Percentiles rank a stretch among this genome's conserved stretches.
Evolutionary conservation across 2,888 invertebrate species (phyloP).

Genomic region (Macrophya alboannulata): DNA sequence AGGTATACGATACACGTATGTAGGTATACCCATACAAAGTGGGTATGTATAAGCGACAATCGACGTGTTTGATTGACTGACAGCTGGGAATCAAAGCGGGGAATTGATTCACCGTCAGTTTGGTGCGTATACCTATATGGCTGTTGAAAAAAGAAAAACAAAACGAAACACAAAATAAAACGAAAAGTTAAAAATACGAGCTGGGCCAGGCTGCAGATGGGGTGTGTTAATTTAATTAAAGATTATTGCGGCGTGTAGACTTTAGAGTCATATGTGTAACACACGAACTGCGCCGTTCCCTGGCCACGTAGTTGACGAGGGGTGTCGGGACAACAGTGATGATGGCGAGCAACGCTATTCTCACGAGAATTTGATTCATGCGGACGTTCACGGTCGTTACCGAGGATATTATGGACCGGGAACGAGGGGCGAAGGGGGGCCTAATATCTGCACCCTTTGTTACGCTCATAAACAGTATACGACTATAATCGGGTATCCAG

Average conservation of each 20-base stretch:
- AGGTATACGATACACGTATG: not conserved
- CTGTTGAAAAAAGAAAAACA: not conserved
- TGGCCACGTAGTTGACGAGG: constrained; percentile 8
- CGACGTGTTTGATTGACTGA: not conserved
- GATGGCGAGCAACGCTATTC: constrained; percentile 15
- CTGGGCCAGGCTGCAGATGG: not conserved
- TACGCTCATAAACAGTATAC: not conserved
- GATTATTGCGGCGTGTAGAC: constrained; percentile 5
- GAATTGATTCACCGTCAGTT: constrained; percentile 6
- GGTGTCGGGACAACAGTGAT: constrained; percentile 8
- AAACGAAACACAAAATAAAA: too few relatives aligned
- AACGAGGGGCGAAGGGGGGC: too few relatives aligned
- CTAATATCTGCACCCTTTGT: constrained; percentile 22
- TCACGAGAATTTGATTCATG: constrained; percentile 41
- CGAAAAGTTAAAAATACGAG: not conserved
- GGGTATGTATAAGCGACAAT: not conserved
- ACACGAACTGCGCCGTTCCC: not conserved
- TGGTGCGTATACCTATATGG: not conserved
- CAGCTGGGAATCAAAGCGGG: not conserved
- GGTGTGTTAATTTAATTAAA: constrained; percentile 31
- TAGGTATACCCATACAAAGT: not conserved
- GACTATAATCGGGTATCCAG: not conserved
- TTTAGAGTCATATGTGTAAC: constrained; percentile 10
- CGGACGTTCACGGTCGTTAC: constrained; percentile 26
- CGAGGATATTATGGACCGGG: constrained; percentile 13